Conservation (phyloP, 1,140 invertebrate species). For the Lamellibrachia luymesi region DNA sequence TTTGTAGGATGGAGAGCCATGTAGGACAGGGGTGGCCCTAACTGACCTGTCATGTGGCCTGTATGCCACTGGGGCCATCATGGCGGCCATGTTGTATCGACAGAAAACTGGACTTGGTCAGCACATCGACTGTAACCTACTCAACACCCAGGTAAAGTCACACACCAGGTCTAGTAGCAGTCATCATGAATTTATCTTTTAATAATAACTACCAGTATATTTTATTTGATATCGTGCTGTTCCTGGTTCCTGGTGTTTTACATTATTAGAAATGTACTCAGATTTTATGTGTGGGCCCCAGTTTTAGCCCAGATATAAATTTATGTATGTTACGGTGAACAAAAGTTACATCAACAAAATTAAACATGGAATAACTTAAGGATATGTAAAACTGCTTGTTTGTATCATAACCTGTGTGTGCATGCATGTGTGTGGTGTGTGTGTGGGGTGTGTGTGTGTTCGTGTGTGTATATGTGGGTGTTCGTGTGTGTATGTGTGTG, state of each 20-base stretch:
- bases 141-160: slow-evolving; percentile 76
- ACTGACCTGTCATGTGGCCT: slow-evolving; percentile 91
- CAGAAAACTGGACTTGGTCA: slow-evolving; percentile 78
- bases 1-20: slow-evolving; percentile 72
- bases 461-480: no score
- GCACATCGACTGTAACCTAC: slow-evolving; percentile 90
- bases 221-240: no score
- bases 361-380: background rate
- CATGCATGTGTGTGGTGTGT: background rate
- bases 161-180: background rate
- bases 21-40: slow-evolving; percentile 88
- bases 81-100: slow-evolving; percentile 83
- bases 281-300: no score
- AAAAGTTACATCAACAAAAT: no score
- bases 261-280: no score
- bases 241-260: no score
- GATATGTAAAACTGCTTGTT: background rate
- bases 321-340: no score
- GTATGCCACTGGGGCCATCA: slow-evolving; percentile 92
- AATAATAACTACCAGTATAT: no score
- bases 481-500: no score
- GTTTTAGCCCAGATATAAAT: no score
- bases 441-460: no score
- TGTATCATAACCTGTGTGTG: background rate
- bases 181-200: no score